A percentile compares a stretch with the other conserved stretches of the same genome.
Conservation (phyloP, 2,797 vertebrate genomes). For the Sebastes iracundus region DNA sequence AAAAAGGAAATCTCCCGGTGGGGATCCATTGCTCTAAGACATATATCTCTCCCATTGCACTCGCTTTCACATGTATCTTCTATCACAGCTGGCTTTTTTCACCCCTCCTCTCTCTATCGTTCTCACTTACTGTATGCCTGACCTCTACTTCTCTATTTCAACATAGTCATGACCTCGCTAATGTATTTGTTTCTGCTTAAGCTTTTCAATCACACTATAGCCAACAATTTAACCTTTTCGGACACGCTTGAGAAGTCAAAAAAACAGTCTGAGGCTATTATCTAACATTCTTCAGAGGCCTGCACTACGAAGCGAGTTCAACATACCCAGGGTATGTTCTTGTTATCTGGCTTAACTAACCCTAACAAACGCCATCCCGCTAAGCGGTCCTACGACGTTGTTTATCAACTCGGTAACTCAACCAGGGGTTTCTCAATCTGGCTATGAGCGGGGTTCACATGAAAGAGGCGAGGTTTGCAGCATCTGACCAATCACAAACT, state of each 20-base stretch:
- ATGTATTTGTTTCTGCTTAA: not conserved
- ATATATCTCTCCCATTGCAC: not conserved
- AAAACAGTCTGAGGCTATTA: not conserved
- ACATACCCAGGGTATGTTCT: too few species aligned
- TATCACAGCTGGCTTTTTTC: not conserved
- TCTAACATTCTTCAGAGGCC: too few species aligned
- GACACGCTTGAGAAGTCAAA: not conserved
- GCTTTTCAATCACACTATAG: not conserved
- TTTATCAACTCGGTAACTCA: too few species aligned
- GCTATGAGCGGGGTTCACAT: too few species aligned
- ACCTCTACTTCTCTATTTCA: conserved; percentile 16
- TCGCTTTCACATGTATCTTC: not conserved
- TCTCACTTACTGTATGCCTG: conserved; percentile 13
- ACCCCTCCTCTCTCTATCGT: not conserved
- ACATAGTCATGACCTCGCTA: not conserved
- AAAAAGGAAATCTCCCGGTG: conserved; percentile 12
- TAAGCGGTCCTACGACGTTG: too few species aligned
- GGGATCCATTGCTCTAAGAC: conserved; percentile 16
- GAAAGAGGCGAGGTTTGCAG: too few species aligned
- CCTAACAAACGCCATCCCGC: too few species aligned
- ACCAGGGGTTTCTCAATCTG: too few species aligned
- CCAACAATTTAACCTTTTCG: not conserved
- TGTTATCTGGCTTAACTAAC: too few species aligned
- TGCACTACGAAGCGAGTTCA: not conserved
- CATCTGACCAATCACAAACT: too few species aligned